Conservation (phyloP, 2,888 invertebrate genomes). For the Tenthredo distinguenda region DNA sequence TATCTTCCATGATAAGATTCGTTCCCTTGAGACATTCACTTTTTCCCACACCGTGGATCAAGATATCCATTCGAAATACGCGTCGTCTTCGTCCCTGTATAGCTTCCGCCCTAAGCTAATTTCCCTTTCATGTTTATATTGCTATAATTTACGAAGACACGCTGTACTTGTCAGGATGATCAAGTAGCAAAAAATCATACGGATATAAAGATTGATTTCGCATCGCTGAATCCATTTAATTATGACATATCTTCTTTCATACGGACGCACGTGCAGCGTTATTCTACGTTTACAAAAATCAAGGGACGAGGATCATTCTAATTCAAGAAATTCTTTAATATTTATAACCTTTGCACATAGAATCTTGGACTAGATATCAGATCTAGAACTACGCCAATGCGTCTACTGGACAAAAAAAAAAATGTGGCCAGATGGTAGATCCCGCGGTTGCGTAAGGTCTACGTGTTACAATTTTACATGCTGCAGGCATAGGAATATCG, state of each 20-base stretch:
- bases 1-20: background rate
- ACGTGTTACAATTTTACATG: slow-evolving; percentile 41
- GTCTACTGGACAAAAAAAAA: slow-evolving; percentile 49
- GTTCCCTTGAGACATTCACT: background rate
- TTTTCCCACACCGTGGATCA: background rate
- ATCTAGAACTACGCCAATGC: slow-evolving; percentile 62
- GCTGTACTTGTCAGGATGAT: background rate
- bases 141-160: background rate
- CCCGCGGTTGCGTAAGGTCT: slow-evolving; percentile 52
- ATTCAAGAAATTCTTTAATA: background rate
- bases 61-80: background rate
- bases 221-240: background rate
- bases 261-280: background rate
- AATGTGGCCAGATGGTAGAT: slow-evolving; percentile 65
- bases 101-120: background rate
- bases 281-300: background rate
- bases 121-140: background rate
- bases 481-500: background rate
- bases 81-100: background rate
- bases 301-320: background rate
- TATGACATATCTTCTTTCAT: background rate
- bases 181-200: background rate
- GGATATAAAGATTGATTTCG: background rate
- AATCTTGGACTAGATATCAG: slow-evolving; percentile 1
- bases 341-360: background rate